These are phyloP conservation scores for Pipa parva DNA, from an alignment of 2,113 vertebrate genomes.

Conservation along the genomic window DNA sequence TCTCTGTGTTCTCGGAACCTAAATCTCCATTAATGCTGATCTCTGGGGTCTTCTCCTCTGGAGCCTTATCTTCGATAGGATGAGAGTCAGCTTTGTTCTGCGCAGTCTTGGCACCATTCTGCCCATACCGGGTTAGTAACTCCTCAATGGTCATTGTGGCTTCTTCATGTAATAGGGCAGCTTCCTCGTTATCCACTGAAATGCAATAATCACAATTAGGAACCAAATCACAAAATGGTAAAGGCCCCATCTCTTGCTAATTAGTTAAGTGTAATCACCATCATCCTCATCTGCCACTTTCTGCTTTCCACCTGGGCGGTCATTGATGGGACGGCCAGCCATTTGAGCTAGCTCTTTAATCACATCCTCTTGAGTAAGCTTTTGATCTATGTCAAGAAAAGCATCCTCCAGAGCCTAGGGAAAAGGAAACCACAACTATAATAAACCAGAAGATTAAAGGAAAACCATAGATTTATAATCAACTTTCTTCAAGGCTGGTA, in stretches of 20 bases:
- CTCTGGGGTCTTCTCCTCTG: slow-evolving; percentile 62
- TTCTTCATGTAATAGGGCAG: slow-evolving; percentile 91
- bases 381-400: slow-evolving; percentile 88
- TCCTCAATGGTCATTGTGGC: slow-evolving; percentile 98
- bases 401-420: slow-evolving; percentile 90
- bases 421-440: background rate
- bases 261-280: slow-evolving; percentile 62
- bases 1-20: slow-evolving; percentile 60
- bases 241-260: too few species aligned
- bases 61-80: slow-evolving; percentile 50
- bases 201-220: slow-evolving; percentile 22
- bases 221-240: background rate
- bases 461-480: too few species aligned
- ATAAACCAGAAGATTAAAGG: too few species aligned
- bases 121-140: slow-evolving; percentile 89
- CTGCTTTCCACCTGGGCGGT: slow-evolving; percentile 69
- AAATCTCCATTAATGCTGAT: slow-evolving; percentile 78
- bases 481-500: too few species aligned
- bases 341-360: slow-evolving; percentile 93
- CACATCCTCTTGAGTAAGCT: slow-evolving; percentile 88
- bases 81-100: slow-evolving; percentile 51
- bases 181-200: slow-evolving; percentile 94
- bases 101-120: slow-evolving; percentile 80
- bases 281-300: slow-evolving; percentile 97
- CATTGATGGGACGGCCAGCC: slow-evolving; percentile 82